phyloP scores from a whole-genome alignment of 2,888 invertebrate species.

The Cataglyphis rosenhaueri region DNA sequence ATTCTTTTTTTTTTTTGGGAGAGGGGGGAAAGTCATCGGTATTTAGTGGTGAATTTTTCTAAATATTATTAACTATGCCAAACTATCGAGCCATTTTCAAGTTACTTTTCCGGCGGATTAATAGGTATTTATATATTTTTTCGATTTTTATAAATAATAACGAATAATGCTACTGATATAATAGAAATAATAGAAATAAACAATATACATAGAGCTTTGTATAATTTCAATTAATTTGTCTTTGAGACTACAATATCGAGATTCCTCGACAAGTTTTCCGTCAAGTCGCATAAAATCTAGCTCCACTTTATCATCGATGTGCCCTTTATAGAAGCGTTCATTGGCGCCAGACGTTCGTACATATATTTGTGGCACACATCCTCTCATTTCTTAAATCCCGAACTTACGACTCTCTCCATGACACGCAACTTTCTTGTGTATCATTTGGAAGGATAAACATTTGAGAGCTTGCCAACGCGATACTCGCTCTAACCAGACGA shows the following conservation, averaged over 20 bases:
- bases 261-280: not conserved
- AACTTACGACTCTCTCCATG: constrained; percentile 37
- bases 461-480: constrained; percentile 65
- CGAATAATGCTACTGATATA: not conserved
- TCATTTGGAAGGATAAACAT: constrained; percentile 18
- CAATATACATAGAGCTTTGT: not conserved
- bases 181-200: not conserved
- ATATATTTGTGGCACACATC: constrained; percentile 33
- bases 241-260: not conserved
- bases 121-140: constrained; percentile 21
- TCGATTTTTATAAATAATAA: not conserved
- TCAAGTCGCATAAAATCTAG: not conserved
- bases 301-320: constrained; percentile 15
- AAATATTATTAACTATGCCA: constrained; percentile 5
- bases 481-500: not conserved
- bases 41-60: constrained; percentile 12
- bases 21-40: too few relatives aligned
- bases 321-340: constrained; percentile 34
- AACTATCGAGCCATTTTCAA: not conserved
- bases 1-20: not conserved
- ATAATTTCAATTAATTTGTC: not conserved
- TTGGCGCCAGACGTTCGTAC: constrained; percentile 64
- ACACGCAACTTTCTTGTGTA: constrained; percentile 32
- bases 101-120: not conserved
- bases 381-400: constrained; percentile 7